Percentiles rank a stretch among this genome's conserved stretches.
phyloP scores from a whole-genome alignment of 2,888 invertebrate genomes.

The Drosophila monieri region DNA sequence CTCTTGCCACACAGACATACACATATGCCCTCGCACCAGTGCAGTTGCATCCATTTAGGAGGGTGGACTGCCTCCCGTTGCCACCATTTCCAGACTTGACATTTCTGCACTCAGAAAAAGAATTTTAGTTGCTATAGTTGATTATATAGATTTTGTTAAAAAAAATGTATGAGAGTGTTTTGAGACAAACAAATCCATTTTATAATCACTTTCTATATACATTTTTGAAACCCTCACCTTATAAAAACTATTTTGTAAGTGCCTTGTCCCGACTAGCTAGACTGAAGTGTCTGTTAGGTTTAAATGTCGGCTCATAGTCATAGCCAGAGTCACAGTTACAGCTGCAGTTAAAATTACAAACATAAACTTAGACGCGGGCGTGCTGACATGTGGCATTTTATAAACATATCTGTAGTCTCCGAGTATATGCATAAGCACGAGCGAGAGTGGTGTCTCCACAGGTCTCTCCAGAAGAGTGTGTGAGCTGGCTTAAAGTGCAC shows the following conservation, averaged over 20 bases:
- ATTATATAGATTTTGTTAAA: too few species aligned
- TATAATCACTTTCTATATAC: too few species aligned
- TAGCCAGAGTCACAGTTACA: slow-evolving; percentile 11
- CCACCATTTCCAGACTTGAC: slow-evolving; percentile 30
- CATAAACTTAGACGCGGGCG: slow-evolving; percentile 6
- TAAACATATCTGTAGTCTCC: slow-evolving; percentile 15
- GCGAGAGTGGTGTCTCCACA: neutral
- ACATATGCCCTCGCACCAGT: slow-evolving; percentile 26
- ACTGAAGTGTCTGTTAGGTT: slow-evolving; percentile 71
- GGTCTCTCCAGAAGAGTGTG: slow-evolving; percentile 10
- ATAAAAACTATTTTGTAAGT: neutral
- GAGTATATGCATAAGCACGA: slow-evolving; percentile 22
- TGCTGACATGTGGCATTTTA: slow-evolving; percentile 38
- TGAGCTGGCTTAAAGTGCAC: slow-evolving; percentile 61
- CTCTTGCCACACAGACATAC: neutral
- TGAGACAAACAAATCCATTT: too few species aligned
- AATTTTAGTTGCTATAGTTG: neutral
- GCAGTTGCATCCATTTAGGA: neutral
- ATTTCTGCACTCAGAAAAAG: slow-evolving; percentile 17
- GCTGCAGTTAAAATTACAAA: slow-evolving; percentile 24
- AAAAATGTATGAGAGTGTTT: too few species aligned
- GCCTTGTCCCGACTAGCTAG: slow-evolving; percentile 16
- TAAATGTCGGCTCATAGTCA: slow-evolving; percentile 60
- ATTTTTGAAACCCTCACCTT: too few species aligned
- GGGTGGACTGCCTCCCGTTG: neutral